Evolutionary conservation across 2,888 invertebrate species (phyloP), one percentile per base, ranked within the genome.

Genomic region (Uropetala carovei): DNA sequence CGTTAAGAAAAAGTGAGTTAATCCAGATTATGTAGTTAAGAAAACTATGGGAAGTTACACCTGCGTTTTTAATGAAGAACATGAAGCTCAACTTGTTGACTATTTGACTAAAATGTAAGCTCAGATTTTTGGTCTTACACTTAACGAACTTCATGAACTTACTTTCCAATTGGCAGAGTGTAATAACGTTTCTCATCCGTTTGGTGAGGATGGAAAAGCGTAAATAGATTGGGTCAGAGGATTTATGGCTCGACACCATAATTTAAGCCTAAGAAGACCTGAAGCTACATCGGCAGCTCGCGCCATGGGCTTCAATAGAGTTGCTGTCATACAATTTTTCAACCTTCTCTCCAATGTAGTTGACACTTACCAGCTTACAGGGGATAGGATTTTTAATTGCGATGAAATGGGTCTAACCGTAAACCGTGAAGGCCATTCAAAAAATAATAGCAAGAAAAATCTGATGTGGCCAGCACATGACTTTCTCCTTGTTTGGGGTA

Each of bases 121-220:
- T n/a, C n/a, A 22, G 22, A 13, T 91, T 13, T 91, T 60, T 18
- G 22, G 60, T n/a, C 8, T 18, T 64, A 60, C 91, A n/a, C 22
- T 43, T 18, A 91, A 64, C 10, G 91, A 64, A 3, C 18, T 89
- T 30, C n/a, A 60, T 18, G 58, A 57, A 60, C 57, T 89, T 64
- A 92, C 92, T 91, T 93, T 93, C 84, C 93, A 94, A 59, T 93
- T 93, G 0, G 92, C 16, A 83, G 93, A 93, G 93, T 93, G 89
- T 75, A 92, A 92, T 81, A 27, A 58, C 57, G 8, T 43, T 59
- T 60, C 27, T 30, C 58, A 84, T 8, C 60, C 59, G 14, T 59
- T 59, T 14, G 14, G 59, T 59, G 59, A 59, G 14, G 59, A 59
- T 14, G n/a, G n/a, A n/a, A n/a, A n/a, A n/a, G n/a, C n/a, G 10